Evolutionary conservation across 2,888 invertebrate species (phyloP).

Genomic region (Lacanobia wlatinum): DNA sequence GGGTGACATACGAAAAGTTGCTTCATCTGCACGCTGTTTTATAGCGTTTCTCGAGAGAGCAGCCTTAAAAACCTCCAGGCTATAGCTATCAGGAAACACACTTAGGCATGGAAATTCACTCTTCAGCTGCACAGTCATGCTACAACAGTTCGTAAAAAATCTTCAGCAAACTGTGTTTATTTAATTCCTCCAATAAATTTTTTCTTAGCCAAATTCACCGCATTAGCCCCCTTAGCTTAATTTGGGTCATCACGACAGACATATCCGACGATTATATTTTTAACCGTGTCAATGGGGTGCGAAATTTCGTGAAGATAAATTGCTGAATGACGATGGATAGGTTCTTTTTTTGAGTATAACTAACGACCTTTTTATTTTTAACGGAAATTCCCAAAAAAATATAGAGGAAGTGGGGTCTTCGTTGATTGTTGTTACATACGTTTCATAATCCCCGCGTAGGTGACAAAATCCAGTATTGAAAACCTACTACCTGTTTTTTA

Average conservation of each 20-base stretch:
- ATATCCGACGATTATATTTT: conserved; percentile 72
- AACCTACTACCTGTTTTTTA: too few relatives aligned
- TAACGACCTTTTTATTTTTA: conserved; percentile 60
- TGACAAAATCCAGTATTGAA: not conserved
- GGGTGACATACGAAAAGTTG: too few relatives aligned
- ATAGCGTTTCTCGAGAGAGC: too few relatives aligned
- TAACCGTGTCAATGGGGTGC: conserved; percentile 73
- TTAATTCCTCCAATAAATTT: not conserved
- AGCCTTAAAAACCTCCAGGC: too few relatives aligned
- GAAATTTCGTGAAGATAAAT: conserved; percentile 78
- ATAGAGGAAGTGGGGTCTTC: not conserved
- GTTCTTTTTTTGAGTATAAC: conserved; percentile 51
- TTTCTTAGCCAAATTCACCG: conserved; percentile 26
- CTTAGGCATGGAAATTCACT: too few relatives aligned
- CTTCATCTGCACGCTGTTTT: too few relatives aligned
- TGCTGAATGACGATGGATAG: conserved; percentile 57
- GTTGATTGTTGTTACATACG: not conserved
- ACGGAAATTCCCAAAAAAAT: conserved; percentile 22
- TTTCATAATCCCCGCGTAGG: conserved; percentile 1
- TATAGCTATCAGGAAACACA: too few relatives aligned
- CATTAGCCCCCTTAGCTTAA: conserved; percentile 45
- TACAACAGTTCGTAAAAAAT: too few relatives aligned
- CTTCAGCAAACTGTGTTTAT: not conserved
- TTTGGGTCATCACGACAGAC: conserved; percentile 66
- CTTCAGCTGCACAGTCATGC: too few relatives aligned